phyloP scores from a whole-genome alignment of 2,888 invertebrate species.

The Ypsolopha scabrella region DNA sequence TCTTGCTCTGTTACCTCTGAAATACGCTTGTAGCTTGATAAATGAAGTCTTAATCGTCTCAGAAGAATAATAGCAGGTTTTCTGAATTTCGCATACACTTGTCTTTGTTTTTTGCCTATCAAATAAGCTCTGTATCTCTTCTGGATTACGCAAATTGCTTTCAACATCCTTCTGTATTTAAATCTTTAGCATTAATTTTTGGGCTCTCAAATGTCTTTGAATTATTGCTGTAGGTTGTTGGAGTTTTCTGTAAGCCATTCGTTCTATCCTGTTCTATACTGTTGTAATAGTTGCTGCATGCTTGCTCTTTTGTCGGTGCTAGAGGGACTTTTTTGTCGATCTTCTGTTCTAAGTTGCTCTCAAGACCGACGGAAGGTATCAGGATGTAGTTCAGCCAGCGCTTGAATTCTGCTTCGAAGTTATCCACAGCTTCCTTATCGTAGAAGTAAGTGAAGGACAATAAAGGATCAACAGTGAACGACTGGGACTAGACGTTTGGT shows the following conservation, averaged over 20 bases:
- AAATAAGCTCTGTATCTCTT: conserved; percentile 30
- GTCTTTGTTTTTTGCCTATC: conserved; percentile 26
- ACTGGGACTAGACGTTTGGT: conserved; percentile 58
- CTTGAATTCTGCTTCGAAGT: too few relatives aligned
- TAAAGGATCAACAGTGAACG: conserved; percentile 73
- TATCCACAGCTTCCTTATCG: too few relatives aligned
- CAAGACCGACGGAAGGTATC: too few relatives aligned
- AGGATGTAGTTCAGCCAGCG: too few relatives aligned
- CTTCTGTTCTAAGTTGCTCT: too few relatives aligned
- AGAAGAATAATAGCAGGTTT: conserved; percentile 44
- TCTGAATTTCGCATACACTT: conserved; percentile 30
- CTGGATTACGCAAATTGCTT: conserved; percentile 51
- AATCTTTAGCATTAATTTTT: conserved; percentile 36
- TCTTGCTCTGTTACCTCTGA: conserved; percentile 31
- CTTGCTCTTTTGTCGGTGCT: conserved; percentile 78
- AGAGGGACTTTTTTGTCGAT: conserved; percentile 73
- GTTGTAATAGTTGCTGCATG: conserved; percentile 76
- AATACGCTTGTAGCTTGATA: conserved; percentile 28
- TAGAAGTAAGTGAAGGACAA: too few relatives aligned
- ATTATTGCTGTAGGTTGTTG: conserved; percentile 21
- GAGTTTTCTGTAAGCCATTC: conserved; percentile 25
- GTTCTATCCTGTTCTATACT: conserved; percentile 45
- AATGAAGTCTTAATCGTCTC: conserved; percentile 17
- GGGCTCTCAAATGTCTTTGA: conserved; percentile 48
- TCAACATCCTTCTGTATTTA: conserved; percentile 33